A percentile compares a stretch with the other conserved stretches of the same genome.
phyloP scores from a whole-genome alignment of 2,113 vertebrate species.

The Saccopteryx bilineata region DNA sequence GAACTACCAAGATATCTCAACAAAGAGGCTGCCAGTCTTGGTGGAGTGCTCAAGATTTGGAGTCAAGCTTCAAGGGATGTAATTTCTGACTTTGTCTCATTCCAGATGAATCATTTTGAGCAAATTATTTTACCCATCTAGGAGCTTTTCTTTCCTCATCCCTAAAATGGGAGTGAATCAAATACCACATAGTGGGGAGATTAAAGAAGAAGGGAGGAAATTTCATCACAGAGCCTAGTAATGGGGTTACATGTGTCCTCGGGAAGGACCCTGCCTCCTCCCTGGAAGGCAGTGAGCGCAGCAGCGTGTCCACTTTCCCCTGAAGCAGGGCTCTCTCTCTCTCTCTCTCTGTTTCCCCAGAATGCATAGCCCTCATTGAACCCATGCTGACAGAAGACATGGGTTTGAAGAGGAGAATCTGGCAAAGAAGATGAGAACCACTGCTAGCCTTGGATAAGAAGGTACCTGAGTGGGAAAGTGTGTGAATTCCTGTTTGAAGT shows the following conservation, averaged over 20 bases:
- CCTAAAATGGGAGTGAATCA: neutral
- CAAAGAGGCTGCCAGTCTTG: no score
- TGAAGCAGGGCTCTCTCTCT: no score
- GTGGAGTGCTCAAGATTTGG: neutral
- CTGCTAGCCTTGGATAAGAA: slow-evolving; percentile 89
- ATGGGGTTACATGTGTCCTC: neutral
- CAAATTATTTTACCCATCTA: neutral
- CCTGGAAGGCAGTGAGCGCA: no score
- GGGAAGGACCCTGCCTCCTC: neutral
- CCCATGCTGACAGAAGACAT: slow-evolving; percentile 79
- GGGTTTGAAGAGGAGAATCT: slow-evolving; percentile 55
- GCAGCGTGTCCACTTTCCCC: no score
- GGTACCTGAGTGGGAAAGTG: fast-evolving
- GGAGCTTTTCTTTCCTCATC: neutral
- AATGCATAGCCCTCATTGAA: slow-evolving; percentile 88
- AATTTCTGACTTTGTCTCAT: neutral
- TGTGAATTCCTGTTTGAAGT: neutral
- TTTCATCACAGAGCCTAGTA: neutral
- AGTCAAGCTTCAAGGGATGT: neutral
- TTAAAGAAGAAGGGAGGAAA: neutral
- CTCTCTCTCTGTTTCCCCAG: slow-evolving; percentile 82
- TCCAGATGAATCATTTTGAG: neutral
- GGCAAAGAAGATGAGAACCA: slow-evolving; percentile 82
- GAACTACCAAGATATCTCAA: no score
- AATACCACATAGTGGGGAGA: neutral